Percentiles rank a stretch among this genome's conserved stretches.
phyloP scores from a whole-genome alignment of 2,888 invertebrate genomes.

The Julus scandinavius region DNA sequence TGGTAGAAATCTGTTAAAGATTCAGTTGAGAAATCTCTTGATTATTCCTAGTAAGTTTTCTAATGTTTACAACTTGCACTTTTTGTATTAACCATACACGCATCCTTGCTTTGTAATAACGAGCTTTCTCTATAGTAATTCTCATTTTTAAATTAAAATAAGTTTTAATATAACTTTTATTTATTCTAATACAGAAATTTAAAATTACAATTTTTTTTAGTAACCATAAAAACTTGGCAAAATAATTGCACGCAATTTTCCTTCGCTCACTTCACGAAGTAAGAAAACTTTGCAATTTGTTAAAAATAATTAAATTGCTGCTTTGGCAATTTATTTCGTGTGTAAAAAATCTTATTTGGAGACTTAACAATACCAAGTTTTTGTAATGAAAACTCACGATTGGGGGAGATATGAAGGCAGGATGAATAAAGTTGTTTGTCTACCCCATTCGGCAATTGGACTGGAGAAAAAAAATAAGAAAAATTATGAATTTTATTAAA shows the following conservation, averaged over 20 bases:
- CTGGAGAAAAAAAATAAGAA: background rate
- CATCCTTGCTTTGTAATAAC: background rate
- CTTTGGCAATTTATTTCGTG: background rate
- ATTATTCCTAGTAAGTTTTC: too few relatives aligned
- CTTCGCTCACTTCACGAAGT: background rate
- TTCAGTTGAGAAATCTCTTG: too few relatives aligned
- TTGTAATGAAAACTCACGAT: slow-evolving; percentile 20
- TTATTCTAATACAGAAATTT: background rate
- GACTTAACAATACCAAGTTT: background rate
- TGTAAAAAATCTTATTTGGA: background rate
- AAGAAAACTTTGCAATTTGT: background rate
- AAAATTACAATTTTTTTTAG: background rate
- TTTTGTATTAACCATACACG: background rate
- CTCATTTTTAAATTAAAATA: background rate
- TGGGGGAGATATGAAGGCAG: background rate
- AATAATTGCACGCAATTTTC: slow-evolving; percentile 1
- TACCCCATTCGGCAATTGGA: slow-evolving; percentile 7
- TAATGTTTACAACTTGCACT: background rate
- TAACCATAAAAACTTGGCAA: background rate
- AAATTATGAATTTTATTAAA: background rate
- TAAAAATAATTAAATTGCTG: slow-evolving; percentile 30
- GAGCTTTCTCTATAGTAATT: background rate
- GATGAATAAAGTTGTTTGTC: background rate
- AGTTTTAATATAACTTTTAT: background rate
- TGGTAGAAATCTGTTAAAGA: too few relatives aligned